Evolutionary conservation across 2,113 vertebrate genomes (phyloP), one percentile per base, ranked within the genome.

Genomic region (Alosa alosa): DNA sequence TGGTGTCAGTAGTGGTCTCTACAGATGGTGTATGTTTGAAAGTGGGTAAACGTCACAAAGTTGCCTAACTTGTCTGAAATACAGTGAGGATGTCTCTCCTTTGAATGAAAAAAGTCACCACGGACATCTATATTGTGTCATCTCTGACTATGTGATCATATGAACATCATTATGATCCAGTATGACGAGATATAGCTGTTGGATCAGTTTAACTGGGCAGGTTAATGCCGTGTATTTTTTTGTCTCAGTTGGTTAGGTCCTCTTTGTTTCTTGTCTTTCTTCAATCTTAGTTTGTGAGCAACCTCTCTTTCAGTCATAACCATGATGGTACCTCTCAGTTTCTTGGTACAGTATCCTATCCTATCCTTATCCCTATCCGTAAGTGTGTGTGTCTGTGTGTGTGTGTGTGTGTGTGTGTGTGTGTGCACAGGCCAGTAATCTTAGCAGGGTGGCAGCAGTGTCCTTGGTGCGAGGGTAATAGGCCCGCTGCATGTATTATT

Each of bases 401-500:
- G 25, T 75, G 18, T 87, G 45, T 78, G 64, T 81, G 60, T 7
- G 31, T 85, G 83, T 50, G 47, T 83, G 83, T 57, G 39, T 78
- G 46, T 22, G 75, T 81, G 18, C 0, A 81, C 5, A 15, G 15
- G 47, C 2, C 49, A 84, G 88, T 85, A 87, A 88, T 89, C 84
- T 89, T 88, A 86, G 83, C 68, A 85, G 22, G 57, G 86, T 83
- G 72, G 85, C 60, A 55, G 60, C 36, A 7, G 52, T 83, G 84
- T 87, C 81, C 85, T 89, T 87, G 83, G 83, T 85, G 84, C 86
- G 82, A 86, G 87, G 89, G 85, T 89, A 89, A 91, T 91, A 90
- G 86, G 84, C 88, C 81, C 41, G 57, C 84, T 89, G 83, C 87
- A 90, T 90, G 82, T 88, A 90, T 90, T 91, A 91, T 91, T 89